These are phyloP conservation scores for Tachina grossa DNA, from an alignment of 2,888 invertebrate species.

Conservation along the genomic window DNA sequence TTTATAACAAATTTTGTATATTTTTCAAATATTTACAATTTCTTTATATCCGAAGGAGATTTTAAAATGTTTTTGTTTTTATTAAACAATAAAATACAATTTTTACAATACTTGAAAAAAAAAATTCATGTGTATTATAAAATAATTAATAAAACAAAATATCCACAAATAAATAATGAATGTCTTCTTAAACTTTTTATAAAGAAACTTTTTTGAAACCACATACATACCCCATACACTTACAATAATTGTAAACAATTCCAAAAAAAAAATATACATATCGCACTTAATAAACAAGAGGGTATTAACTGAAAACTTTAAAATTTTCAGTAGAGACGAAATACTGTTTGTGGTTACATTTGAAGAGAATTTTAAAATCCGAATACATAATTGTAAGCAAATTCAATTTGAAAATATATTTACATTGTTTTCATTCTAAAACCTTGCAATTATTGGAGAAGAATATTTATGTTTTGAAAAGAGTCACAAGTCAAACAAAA, in stretches of 20 bases:
- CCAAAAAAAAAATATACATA: not conserved
- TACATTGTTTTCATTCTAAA: no score
- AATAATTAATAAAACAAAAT: not conserved
- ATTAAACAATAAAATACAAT: not conserved
- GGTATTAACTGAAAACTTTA: no score
- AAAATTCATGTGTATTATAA: not conserved
- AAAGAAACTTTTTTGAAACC: not conserved
- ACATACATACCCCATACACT: constrained; percentile 9
- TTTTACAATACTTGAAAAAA: not conserved
- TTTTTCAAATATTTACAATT: constrained; percentile 2
- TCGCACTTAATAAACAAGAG: no score
- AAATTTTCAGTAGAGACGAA: no score
- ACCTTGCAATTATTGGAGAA: no score
- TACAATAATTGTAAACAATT: not conserved
- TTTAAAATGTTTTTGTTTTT: constrained; percentile 20
- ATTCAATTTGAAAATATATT: no score
- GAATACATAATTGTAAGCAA: no score
- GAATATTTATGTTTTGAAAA: no score
- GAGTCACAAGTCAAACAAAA: no score
- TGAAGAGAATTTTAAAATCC: no score
- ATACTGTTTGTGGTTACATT: no score
- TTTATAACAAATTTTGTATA: constrained; percentile 55
- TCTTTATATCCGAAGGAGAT: not conserved
- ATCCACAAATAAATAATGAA: not conserved
- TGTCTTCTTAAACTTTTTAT: not conserved